A percentile compares a stretch with the other conserved stretches of the same genome.
Conservation (phyloP, 2,888 invertebrate species). For the Drosophila formosana region DNA sequence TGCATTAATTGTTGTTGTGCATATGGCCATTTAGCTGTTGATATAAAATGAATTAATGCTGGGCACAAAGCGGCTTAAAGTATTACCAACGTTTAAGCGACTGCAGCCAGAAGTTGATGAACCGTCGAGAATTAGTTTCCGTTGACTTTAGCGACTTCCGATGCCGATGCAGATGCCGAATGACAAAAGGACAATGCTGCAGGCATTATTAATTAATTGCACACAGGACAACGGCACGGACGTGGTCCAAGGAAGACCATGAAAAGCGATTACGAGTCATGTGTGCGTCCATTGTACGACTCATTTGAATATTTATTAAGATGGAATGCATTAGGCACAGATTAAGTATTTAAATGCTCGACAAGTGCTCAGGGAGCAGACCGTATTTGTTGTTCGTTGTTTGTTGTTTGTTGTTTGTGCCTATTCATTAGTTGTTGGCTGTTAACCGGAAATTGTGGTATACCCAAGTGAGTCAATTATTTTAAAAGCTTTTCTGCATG, state of each 20-base stretch:
- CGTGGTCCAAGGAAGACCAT: neutral
- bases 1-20: constrained; percentile 38
- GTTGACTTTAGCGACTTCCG: constrained; percentile 55
- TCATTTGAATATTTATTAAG: constrained; percentile 70
- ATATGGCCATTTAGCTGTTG: constrained; percentile 39
- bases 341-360: constrained; percentile 70
- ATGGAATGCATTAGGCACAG: constrained; percentile 65
- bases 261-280: constrained; percentile 27
- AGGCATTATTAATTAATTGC: constrained; percentile 60
- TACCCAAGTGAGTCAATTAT: constrained; percentile 82
- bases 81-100: constrained; percentile 40
- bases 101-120: constrained; percentile 36
- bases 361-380: constrained; percentile 50
- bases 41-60: constrained; percentile 48
- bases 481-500: constrained; percentile 81
- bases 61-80: constrained; percentile 73
- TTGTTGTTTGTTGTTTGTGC: constrained; percentile 40
- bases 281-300: constrained; percentile 15
- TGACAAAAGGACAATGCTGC: constrained; percentile 41
- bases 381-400: constrained; percentile 6
- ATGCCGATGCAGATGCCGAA: constrained; percentile 23
- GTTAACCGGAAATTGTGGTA: constrained; percentile 79
- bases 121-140: constrained; percentile 25
- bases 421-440: constrained; percentile 76
- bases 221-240: constrained; percentile 12